Evolutionary conservation across 2,113 vertebrate genomes (phyloP).

Genomic region (Cromileptes altivelis): DNA sequence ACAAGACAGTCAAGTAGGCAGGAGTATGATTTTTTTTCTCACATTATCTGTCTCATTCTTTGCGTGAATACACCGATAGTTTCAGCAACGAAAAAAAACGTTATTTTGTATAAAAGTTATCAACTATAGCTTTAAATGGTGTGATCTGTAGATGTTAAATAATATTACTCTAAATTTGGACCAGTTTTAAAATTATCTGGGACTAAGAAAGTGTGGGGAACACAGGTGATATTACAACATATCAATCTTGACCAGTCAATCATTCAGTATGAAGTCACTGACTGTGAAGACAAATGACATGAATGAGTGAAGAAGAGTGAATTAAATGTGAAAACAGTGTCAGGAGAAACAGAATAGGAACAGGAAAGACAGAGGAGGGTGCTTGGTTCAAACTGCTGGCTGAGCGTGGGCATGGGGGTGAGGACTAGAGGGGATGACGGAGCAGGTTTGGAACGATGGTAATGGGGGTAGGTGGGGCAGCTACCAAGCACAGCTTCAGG

Average conservation of each 20-base stretch:
- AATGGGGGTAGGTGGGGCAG: slow-evolving; percentile 19
- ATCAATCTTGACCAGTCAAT: slow-evolving; percentile 8
- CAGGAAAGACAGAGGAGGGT: slow-evolving; percentile 26
- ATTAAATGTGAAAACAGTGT: slow-evolving; percentile 27
- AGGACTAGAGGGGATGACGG: slow-evolving; percentile 18
- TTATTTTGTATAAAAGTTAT: too few relatives aligned
- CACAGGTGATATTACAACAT: slow-evolving; percentile 13
- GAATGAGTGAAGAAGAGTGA: slow-evolving; percentile 9
- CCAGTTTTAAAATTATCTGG: background rate
- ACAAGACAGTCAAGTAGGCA: too few relatives aligned
- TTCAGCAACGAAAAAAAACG: too few relatives aligned
- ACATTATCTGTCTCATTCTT: too few relatives aligned
- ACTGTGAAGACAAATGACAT: background rate
- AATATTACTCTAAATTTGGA: background rate
- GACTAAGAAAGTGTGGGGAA: background rate
- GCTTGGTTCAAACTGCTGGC: slow-evolving; percentile 46
- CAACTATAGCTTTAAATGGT: too few relatives aligned
- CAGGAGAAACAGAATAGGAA: slow-evolving; percentile 21
- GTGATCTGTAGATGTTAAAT: too few relatives aligned
- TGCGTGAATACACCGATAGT: too few relatives aligned
- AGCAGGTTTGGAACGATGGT: slow-evolving; percentile 46
- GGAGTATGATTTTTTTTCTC: too few relatives aligned
- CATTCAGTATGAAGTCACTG: slow-evolving; percentile 13
- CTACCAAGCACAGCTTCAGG: slow-evolving; percentile 68
- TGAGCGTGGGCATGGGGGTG: slow-evolving; percentile 37